Percentiles rank a stretch among this genome's conserved stretches.
Evolutionary conservation across 2,797 vertebrate species (phyloP).

Genomic region (Platyrinchus mystaceus): DNA sequence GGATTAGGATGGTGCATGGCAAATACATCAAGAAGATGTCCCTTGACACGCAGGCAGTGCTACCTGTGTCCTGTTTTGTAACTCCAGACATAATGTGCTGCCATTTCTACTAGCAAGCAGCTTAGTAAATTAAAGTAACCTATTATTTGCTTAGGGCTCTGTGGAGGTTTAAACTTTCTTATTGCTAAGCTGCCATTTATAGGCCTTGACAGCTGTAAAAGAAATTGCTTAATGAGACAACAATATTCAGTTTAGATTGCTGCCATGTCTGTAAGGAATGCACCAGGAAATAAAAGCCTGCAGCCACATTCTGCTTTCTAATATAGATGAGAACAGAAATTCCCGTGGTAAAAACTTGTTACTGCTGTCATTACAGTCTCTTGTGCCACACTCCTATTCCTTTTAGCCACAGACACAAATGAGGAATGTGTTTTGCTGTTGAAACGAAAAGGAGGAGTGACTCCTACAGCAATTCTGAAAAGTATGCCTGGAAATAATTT

Average conservation of each 20-base stretch:
- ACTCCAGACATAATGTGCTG: not conserved
- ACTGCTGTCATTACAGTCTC: not conserved
- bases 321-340: not conserved
- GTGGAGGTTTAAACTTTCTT: not conserved
- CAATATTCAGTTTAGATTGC: not conserved
- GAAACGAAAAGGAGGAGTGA: not conserved
- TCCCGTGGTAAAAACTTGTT: not conserved
- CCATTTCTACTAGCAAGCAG: not conserved
- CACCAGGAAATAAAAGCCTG: not conserved
- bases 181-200: not conserved
- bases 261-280: not conserved
- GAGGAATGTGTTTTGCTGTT: not conserved
- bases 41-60: not conserved
- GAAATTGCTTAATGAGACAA: not conserved
- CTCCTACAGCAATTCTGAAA: not conserved
- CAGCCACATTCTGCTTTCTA: not conserved
- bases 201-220: not conserved
- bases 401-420: not conserved
- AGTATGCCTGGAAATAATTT: not conserved
- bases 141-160: not conserved
- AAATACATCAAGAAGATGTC: not conserved
- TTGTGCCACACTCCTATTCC: not conserved
- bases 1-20: not conserved
- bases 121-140: not conserved
- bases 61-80: not conserved